Evolutionary conservation across 2,113 vertebrate genomes (phyloP).

Genomic region (Oryzias melastigma): DNA sequence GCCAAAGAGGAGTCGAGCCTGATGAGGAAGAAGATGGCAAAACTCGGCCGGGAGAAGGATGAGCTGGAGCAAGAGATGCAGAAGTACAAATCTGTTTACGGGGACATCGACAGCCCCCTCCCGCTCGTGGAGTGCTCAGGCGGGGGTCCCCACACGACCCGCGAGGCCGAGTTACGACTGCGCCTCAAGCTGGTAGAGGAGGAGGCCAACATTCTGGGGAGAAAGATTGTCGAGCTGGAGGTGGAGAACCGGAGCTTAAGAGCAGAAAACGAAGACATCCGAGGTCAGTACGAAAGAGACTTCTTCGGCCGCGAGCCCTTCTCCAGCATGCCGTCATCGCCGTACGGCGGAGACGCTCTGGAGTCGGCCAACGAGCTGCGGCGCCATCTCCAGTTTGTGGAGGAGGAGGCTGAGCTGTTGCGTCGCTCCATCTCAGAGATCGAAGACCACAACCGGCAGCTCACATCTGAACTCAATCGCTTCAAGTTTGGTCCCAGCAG

Average conservation of each 20-base stretch:
- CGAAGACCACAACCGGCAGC: constrained; percentile 93
- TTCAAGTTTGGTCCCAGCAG: constrained; percentile 88
- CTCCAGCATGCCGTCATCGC: constrained; percentile 90
- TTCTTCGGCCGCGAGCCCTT: constrained; percentile 86
- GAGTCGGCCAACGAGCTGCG: constrained; percentile 90
- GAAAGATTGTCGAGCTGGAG: constrained; percentile 97
- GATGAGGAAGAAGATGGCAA: constrained; percentile 98
- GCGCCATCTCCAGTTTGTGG: constrained; percentile 94
- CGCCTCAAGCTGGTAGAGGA: constrained; percentile 95
- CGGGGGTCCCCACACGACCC: constrained; percentile 90
- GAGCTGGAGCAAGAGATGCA: constrained; percentile 94
- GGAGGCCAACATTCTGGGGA: constrained; percentile 94
- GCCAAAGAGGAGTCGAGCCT: constrained; percentile 92
- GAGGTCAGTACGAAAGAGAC: constrained; percentile 89
- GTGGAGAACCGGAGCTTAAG: constrained; percentile 96
- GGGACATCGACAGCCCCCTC: constrained; percentile 92
- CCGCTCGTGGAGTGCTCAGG: constrained; percentile 83
- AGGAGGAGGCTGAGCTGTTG: constrained; percentile 94
- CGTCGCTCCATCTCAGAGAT: constrained; percentile 94
- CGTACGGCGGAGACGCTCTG: constrained; percentile 84
- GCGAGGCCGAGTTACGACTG: constrained; percentile 93
- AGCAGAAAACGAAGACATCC: constrained; percentile 93
- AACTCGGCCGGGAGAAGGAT: constrained; percentile 91
- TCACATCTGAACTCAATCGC: constrained; percentile 91
- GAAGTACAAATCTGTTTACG: constrained; percentile 94